Percentiles rank a stretch among this genome's conserved stretches.
phyloP scores from a whole-genome alignment of 2,797 vertebrate genomes.

The Miopithecus talapoin region DNA sequence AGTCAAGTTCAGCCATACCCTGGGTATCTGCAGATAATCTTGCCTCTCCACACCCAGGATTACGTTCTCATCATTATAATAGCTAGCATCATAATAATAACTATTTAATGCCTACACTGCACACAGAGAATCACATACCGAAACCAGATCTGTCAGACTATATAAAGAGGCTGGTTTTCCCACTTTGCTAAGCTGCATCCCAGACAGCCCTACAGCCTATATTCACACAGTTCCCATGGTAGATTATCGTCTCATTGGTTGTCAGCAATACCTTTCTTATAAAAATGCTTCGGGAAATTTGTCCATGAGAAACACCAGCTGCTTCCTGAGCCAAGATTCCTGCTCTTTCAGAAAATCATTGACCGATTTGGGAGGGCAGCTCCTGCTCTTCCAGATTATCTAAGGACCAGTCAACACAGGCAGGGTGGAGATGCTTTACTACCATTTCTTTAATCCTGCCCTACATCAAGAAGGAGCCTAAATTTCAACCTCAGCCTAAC shows the following conservation, averaged over 20 bases:
- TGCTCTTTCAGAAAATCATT: neutral
- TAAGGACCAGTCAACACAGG: neutral
- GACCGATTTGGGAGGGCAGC: neutral
- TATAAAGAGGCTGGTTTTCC: neutral
- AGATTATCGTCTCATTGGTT: neutral
- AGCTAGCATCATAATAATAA: neutral
- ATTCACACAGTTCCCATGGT: neutral
- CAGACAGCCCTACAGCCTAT: neutral
- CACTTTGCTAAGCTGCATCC: neutral
- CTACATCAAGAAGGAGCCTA: neutral
- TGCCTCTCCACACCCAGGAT: neutral
- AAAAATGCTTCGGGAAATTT: neutral
- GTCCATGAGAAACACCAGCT: neutral
- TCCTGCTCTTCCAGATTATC: neutral
- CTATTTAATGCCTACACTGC: neutral
- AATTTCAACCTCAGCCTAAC: neutral
- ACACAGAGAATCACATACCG: neutral
- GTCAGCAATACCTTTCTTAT: neutral
- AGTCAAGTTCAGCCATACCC: neutral
- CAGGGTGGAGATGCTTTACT: no score
- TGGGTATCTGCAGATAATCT: neutral
- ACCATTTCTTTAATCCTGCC: neutral
- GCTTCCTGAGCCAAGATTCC: neutral
- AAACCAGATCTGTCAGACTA: neutral
- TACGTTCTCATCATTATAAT: neutral